Evolutionary conservation across 1,140 invertebrate genomes (phyloP), one percentile per base, ranked within the genome.

Genomic region (Bombus superbus): DNA sequence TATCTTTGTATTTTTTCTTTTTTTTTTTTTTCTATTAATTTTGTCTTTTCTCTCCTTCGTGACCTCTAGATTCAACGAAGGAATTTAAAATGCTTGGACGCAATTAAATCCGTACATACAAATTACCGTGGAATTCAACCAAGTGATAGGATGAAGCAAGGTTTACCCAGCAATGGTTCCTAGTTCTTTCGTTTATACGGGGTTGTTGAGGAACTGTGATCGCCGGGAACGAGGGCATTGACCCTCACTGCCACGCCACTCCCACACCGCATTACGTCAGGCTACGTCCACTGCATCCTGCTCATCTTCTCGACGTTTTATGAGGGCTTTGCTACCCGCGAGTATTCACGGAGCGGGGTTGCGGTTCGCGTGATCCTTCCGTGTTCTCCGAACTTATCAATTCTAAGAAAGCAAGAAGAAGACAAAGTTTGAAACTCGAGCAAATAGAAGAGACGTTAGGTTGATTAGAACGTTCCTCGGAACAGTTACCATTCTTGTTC

Each of bases 241-340:
- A 93, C 91, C 92, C 89, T 84, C 66, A 57, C 76, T 81, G 73
- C 86, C 73, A 74, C 86, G 90, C 86, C 92, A 90, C 91, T 93
- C 91, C 92, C 91, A 93, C 92, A 93, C 86, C 72, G 82, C 92
- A 91, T 93, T 92, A 93, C 92, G 92, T 93, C 91, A 93, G 89
- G 88, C 85, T 80, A 76, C 80, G 82, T 88, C 82, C 88, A 73
- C 82, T 68, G 79, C 89, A 85, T 86, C 78, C 84, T 84, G 66
- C 69, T 89, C 83, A 66, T 90, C 80, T 80, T 81, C 85, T 75
- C 53, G 74, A 47, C 64, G 86, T 85, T 85, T 90, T 78, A 84
- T 44, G 77, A 66, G 59, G n/a, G 73, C 85, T 72, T 82, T 28
- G 35, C 66, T 83, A 84, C 57, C 62, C 81, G 75, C 32, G 40